Percentiles rank a stretch among this genome's conserved stretches.
Evolutionary conservation across 2,888 invertebrate genomes (phyloP).

Genomic region (Acanthosepion lycidas): DNA sequence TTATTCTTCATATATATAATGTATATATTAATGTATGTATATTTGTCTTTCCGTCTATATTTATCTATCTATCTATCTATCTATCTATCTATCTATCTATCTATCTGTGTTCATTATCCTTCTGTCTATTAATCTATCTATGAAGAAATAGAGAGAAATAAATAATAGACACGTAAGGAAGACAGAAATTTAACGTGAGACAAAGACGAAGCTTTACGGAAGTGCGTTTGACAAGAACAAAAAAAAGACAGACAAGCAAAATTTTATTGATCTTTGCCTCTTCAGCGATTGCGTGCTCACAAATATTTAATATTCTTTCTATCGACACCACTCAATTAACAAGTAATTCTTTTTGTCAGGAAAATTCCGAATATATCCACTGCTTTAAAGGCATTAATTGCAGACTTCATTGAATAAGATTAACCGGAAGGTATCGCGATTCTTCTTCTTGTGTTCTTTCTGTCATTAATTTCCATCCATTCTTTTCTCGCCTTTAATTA

Average conservation of each 20-base stretch:
- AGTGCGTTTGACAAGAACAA: neutral
- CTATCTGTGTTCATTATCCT: no score
- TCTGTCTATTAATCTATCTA: no score
- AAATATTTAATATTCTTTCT: neutral
- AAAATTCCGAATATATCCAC: neutral
- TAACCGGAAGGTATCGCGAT: neutral
- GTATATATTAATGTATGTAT: no score
- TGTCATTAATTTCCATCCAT: neutral
- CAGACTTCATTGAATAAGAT: neutral
- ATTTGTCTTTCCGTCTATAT: no score
- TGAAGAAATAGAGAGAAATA: no score
- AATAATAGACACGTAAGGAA: no score
- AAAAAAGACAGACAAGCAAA: neutral
- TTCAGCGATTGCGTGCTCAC: neutral
- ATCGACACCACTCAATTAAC: conserved; percentile 22
- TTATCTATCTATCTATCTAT: no score
- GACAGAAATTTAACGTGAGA: no score
- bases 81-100: no score
- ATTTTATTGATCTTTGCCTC: neutral
- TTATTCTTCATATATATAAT: no score
- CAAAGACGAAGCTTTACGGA: neutral
- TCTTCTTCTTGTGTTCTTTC: neutral
- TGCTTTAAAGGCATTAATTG: neutral
- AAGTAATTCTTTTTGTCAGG: neutral
- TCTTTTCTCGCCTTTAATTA: no score